These are phyloP conservation scores for Nothocercus julius DNA, from an alignment of 2,113 vertebrate species.

Conservation along the genomic window DNA sequence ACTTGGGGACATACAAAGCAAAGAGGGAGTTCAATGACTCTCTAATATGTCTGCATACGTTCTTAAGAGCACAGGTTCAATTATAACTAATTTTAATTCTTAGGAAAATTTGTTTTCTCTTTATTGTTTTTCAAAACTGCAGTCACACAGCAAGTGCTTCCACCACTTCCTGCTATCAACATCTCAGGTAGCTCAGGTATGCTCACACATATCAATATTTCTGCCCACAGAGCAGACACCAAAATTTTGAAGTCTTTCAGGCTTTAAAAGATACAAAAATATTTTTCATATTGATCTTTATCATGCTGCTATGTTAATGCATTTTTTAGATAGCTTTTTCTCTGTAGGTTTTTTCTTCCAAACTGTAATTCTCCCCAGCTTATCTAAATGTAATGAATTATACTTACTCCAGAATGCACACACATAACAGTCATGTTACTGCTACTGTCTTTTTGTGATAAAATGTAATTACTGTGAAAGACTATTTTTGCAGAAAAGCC, in stretches of 20 bases:
- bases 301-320: not conserved
- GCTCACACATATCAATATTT: not conserved
- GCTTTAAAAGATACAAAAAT: not conserved
- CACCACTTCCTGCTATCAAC: rapidly evolving
- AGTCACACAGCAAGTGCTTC: not conserved
- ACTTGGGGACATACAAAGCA: not conserved
- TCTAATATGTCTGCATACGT: not conserved
- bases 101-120: not conserved
- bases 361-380: rapidly evolving
- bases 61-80: rapidly evolving
- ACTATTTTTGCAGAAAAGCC: not conserved
- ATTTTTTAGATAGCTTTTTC: not conserved
- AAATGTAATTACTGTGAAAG: not conserved
- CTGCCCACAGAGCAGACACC: not conserved
- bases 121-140: not conserved
- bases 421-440: not conserved
- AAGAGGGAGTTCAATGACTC: not conserved
- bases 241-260: not conserved
- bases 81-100: not conserved
- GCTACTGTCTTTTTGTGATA: not conserved
- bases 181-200: not conserved
- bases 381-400: not conserved
- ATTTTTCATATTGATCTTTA: not conserved
- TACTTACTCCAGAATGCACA: not conserved
- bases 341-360: not conserved